Evolutionary conservation across 2,888 invertebrate species (phyloP).

Genomic region (Drosophila buzzatii): DNA sequence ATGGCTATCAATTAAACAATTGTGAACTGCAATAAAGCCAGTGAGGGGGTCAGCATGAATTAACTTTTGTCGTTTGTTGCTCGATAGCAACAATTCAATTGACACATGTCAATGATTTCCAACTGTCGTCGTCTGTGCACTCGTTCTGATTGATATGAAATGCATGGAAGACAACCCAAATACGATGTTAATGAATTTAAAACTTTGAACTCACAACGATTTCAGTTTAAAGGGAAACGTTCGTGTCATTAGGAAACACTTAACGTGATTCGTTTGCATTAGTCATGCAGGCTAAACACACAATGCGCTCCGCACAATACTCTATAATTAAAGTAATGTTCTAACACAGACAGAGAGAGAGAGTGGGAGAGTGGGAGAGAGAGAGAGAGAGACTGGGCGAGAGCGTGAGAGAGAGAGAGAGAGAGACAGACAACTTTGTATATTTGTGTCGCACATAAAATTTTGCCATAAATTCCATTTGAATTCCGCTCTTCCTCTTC

Average conservation of each 20-base stretch:
- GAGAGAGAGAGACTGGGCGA: background rate
- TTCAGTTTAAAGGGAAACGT: constrained; percentile 1
- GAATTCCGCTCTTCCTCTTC: constrained; percentile 41
- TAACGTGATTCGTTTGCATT: constrained; percentile 34
- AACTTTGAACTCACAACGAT: constrained; percentile 7
- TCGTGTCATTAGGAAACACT: constrained; percentile 15
- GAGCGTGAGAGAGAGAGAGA: background rate
- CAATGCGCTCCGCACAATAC: constrained; percentile 19
- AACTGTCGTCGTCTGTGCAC: background rate
- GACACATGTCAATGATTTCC: constrained; percentile 19
- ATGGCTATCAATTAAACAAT: constrained; percentile 39
- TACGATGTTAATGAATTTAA: constrained; percentile 3
- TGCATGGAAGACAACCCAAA: constrained; percentile 1
- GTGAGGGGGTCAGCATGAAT: constrained; percentile 50
- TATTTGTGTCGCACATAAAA: constrained; percentile 57
- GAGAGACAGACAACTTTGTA: constrained; percentile 23
- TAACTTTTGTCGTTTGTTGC: constrained; percentile 27
- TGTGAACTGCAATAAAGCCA: constrained; percentile 41
- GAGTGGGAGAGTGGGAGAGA: background rate
- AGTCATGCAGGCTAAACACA: constrained; percentile 28
- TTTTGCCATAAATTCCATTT: constrained; percentile 59
- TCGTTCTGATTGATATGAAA: constrained; percentile 36
- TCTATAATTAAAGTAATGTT: constrained; percentile 43
- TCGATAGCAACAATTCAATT: constrained; percentile 43
- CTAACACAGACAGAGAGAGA: constrained; percentile 3